A percentile compares a stretch with the other conserved stretches of the same genome.
phyloP scores from a whole-genome alignment of 2,113 vertebrate genomes.

The Pelobates fuscus region DNA sequence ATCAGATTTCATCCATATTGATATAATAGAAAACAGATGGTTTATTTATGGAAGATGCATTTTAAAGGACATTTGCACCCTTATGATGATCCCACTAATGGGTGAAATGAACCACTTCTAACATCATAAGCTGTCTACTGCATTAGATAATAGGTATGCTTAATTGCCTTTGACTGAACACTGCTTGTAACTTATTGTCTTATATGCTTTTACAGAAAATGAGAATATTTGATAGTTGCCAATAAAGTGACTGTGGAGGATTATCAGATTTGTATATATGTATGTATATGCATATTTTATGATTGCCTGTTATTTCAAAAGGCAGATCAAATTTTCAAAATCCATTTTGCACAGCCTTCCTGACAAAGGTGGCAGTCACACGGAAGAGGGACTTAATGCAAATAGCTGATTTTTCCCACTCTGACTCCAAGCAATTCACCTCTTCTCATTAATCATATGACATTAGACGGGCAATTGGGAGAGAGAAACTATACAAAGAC shows the following conservation, averaged over 20 bases:
- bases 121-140: conserved; percentile 62
- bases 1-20: conserved; percentile 54
- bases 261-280: background rate
- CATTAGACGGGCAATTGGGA: too few relatives aligned
- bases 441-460: too few relatives aligned
- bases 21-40: conserved; percentile 74
- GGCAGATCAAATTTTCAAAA: too few relatives aligned
- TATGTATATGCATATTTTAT: too few relatives aligned
- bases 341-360: too few relatives aligned
- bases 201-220: conserved; percentile 11
- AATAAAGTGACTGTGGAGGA: too few relatives aligned
- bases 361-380: too few relatives aligned
- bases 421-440: too few relatives aligned
- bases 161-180: conserved; percentile 58
- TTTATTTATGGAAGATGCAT: conserved; percentile 59
- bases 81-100: conserved; percentile 65
- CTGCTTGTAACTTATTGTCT: conserved; percentile 53
- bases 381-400: too few relatives aligned
- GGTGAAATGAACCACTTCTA: conserved; percentile 66
- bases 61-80: conserved; percentile 69
- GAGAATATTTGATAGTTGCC: background rate
- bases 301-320: too few relatives aligned
- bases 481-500: too few relatives aligned
- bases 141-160: conserved; percentile 56
- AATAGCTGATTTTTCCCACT: too few relatives aligned